phyloP scores from a whole-genome alignment of 2,113 vertebrate species.

The Syngnathus scovelli region DNA sequence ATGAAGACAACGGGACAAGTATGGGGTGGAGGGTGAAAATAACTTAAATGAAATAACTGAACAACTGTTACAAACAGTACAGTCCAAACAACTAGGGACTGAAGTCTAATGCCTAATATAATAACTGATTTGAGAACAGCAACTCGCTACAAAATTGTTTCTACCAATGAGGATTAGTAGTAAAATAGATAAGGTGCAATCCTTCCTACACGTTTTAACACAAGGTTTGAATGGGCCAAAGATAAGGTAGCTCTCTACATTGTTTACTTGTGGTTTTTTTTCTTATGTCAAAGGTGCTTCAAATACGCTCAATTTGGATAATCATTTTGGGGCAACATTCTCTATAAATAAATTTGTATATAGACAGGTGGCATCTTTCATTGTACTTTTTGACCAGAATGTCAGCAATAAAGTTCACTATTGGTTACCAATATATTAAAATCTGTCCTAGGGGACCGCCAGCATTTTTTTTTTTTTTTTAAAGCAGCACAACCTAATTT shows the following conservation, averaged over 20 bases:
- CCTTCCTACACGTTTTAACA: constrained; percentile 65
- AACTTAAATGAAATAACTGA: constrained; percentile 29
- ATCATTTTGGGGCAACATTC: constrained; percentile 47
- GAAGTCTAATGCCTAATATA: constrained; percentile 65
- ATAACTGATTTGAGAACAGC: constrained; percentile 60
- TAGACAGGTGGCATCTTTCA: constrained; percentile 50
- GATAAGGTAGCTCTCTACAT: constrained; percentile 33
- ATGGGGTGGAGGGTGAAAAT: constrained; percentile 13
- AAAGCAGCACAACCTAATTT: constrained; percentile 55
- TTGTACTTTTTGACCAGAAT: constrained; percentile 68
- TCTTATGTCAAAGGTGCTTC: constrained; percentile 56
- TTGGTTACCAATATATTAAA: constrained; percentile 81
- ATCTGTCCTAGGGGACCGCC: constrained; percentile 75
- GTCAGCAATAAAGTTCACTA: constrained; percentile 71
- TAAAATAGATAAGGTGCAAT: constrained; percentile 69
- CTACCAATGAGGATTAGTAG: constrained; percentile 38
- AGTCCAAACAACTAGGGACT: constrained; percentile 46
- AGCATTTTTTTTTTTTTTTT: constrained; percentile 61
- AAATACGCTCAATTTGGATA: constrained; percentile 46
- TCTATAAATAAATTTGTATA: constrained; percentile 51
- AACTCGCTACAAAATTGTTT: constrained; percentile 68
- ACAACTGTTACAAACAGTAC: constrained; percentile 22
- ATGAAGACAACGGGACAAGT: constrained; percentile 20
- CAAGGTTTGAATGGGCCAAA: constrained; percentile 47
- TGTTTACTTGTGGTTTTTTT: constrained; percentile 3